phyloP scores from a whole-genome alignment of 1,140 invertebrate genomes.

The Chrysoperla carnea region DNA sequence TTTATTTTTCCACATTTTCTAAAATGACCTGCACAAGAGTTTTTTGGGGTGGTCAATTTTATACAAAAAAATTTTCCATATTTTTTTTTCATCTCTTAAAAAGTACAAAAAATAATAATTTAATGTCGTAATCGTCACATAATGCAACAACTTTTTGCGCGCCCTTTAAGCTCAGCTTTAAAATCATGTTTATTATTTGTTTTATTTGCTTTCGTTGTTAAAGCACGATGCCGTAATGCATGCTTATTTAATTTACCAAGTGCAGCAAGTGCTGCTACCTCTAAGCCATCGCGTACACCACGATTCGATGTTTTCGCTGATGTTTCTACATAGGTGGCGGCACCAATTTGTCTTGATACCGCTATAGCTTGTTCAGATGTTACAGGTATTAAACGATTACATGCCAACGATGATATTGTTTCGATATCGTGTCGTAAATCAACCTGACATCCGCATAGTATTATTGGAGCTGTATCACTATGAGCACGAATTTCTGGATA shows the following conservation, averaged over 20 bases:
- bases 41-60: no score
- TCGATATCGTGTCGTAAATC: constrained; percentile 34
- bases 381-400: constrained; percentile 29
- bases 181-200: constrained; percentile 34
- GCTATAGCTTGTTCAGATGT: constrained; percentile 35
- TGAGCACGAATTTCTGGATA: constrained; percentile 47
- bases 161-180: constrained; percentile 32
- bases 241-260: constrained; percentile 40
- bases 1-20: no score
- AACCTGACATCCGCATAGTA: constrained; percentile 43
- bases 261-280: constrained; percentile 42
- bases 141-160: constrained; percentile 33
- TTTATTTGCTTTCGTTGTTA: constrained; percentile 11
- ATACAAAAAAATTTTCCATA: no score
- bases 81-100: no score
- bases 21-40: no score
- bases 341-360: constrained; percentile 39
- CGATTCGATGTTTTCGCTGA: constrained; percentile 36
- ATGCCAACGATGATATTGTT: constrained; percentile 29
- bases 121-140: constrained; percentile 23
- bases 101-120: no score
- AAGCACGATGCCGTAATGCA: constrained; percentile 24
- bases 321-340: constrained; percentile 46
- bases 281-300: constrained; percentile 42
- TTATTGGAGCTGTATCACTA: constrained; percentile 36